phyloP scores from a whole-genome alignment of 1,140 invertebrate species.

The Zaprionus lachaisei region DNA sequence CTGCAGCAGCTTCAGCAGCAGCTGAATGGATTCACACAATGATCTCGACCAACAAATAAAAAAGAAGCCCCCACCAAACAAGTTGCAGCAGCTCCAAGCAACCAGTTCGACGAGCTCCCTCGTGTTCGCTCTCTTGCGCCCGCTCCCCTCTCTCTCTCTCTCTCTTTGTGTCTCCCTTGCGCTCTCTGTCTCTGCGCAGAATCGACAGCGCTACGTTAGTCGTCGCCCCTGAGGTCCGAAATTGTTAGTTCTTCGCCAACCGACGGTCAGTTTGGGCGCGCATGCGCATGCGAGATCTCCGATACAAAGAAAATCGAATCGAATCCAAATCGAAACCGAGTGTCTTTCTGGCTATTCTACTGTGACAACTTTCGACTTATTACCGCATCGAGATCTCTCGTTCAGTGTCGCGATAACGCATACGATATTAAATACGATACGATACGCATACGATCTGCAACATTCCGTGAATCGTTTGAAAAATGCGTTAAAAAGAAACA shows the following conservation, averaged over 20 bases:
- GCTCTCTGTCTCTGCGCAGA: slow-evolving; percentile 18
- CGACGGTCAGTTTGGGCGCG: slow-evolving; percentile 84
- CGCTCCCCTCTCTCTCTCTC: slow-evolving; percentile 20
- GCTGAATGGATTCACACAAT: slow-evolving; percentile 44
- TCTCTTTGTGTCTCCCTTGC: slow-evolving; percentile 9
- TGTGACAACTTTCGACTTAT: slow-evolving; percentile 65
- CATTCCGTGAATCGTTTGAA: slow-evolving; percentile 11
- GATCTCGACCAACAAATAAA: slow-evolving; percentile 48
- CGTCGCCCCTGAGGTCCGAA: slow-evolving; percentile 57
- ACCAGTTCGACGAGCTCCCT: slow-evolving; percentile 56
- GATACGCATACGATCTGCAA: slow-evolving; percentile 4
- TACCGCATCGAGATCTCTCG: slow-evolving; percentile 3
- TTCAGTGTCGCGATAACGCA: slow-evolving; percentile 14
- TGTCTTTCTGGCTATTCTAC: slow-evolving; percentile 12
- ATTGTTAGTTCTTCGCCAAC: slow-evolving; percentile 82
- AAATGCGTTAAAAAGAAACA: slow-evolving; percentile 17
- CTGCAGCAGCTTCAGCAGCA: slow-evolving; percentile 30
- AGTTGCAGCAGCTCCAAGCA: slow-evolving; percentile 44
- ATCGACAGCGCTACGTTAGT: slow-evolving; percentile 62
- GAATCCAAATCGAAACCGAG: neutral
- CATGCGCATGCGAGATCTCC: slow-evolving; percentile 68
- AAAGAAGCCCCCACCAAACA: slow-evolving; percentile 46
- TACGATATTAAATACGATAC: slow-evolving; percentile 1
- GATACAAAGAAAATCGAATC: slow-evolving; percentile 15
- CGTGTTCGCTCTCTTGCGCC: slow-evolving; percentile 19